Conservation (phyloP, 1,140 invertebrate genomes). For the Oscheius sp. region DNA sequence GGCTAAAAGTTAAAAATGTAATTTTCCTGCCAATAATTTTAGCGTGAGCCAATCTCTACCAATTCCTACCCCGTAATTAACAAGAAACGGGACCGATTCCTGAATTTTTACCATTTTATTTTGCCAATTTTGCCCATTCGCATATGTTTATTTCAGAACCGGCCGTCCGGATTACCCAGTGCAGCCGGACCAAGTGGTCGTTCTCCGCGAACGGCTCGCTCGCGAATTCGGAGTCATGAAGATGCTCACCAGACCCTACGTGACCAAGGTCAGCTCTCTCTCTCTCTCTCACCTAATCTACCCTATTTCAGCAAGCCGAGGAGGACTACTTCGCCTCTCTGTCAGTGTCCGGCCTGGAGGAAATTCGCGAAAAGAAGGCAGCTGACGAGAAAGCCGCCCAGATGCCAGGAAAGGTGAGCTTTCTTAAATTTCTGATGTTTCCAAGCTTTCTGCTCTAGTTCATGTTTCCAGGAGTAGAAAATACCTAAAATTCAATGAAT, state of each 20-base stretch:
- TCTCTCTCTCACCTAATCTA: too few relatives aligned
- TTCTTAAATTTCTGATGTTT: too few relatives aligned
- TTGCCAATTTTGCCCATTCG: neutral
- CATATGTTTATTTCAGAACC: constrained; percentile 47
- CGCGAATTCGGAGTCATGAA: constrained; percentile 56
- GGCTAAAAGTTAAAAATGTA: neutral
- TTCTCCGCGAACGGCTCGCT: constrained; percentile 41
- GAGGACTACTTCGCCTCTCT: neutral
- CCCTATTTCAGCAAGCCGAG: neutral
- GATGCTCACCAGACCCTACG: constrained; percentile 52
- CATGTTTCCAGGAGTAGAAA: neutral
- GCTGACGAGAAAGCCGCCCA: constrained; percentile 36
- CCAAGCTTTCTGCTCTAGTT: too few relatives aligned
- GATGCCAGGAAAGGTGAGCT: constrained; percentile 53
- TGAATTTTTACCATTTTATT: constrained; percentile 6
- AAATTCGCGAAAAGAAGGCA: constrained; percentile 33
- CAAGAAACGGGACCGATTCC: neutral
- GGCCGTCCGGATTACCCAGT: constrained; percentile 47
- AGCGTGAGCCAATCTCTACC: too few relatives aligned
- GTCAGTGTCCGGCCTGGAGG: constrained; percentile 18
- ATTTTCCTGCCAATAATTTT: too few relatives aligned
- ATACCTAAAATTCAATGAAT: neutral
- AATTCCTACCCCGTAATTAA: neutral
- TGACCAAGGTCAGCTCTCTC: constrained; percentile 41
- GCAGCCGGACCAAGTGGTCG: constrained; percentile 33